A percentile compares a stretch with the other conserved stretches of the same genome.
These are phyloP conservation scores for Tringa solitaria DNA, from an alignment of 2,113 vertebrate species.

Conservation along the genomic window DNA sequence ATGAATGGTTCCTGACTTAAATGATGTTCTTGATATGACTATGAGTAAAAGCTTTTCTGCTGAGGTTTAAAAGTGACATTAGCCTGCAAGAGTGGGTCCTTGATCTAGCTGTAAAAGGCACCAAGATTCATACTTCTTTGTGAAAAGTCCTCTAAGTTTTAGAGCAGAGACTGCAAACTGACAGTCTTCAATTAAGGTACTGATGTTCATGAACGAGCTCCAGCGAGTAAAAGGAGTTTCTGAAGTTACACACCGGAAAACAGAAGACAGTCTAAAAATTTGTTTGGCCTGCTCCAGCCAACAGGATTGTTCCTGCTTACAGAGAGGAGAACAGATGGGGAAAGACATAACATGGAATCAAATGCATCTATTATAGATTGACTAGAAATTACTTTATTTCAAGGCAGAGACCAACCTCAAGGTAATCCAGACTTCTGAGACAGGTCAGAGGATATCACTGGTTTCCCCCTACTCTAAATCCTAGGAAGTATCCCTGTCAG, in stretches of 20 bases:
- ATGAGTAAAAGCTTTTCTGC: neutral
- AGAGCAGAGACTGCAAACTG: neutral
- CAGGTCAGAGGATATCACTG: neutral
- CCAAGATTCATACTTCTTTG: neutral
- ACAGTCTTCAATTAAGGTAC: neutral
- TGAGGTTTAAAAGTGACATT: neutral
- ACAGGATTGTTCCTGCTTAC: neutral
- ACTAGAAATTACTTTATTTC: neutral
- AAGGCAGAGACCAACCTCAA: neutral
- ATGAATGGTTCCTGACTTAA: neutral
- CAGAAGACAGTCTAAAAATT: neutral
- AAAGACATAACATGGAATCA: neutral
- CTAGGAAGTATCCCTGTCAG: neutral
- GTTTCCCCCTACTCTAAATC: neutral
- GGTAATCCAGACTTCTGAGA: neutral
- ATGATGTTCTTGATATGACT: fast-evolving
- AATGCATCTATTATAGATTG: neutral
- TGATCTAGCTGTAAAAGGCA: neutral
- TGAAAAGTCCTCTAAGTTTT: neutral
- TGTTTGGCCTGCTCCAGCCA: neutral
- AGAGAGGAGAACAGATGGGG: neutral
- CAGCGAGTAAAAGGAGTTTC: neutral
- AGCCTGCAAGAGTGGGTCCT: neutral
- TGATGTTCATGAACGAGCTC: neutral
- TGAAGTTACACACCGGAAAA: neutral